Percentiles rank a stretch among this genome's conserved stretches.
Evolutionary conservation across 1,140 invertebrate species (phyloP).

Genomic region (Neuroterus valhalla): DNA sequence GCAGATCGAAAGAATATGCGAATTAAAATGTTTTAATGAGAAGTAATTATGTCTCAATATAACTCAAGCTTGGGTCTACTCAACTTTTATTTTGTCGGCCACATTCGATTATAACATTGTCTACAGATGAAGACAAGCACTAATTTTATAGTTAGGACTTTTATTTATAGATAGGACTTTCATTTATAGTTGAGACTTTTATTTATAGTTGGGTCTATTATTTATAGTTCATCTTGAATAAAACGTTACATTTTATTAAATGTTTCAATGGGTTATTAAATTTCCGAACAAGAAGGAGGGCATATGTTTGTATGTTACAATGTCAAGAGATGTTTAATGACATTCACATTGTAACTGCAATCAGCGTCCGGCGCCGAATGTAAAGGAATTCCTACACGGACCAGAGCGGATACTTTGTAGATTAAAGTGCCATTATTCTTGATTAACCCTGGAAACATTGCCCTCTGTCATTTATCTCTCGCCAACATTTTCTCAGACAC

Average conservation of each 20-base stretch:
- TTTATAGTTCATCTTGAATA: not conserved
- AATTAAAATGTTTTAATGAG: not conserved
- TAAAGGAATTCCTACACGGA: not conserved
- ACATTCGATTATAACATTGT: too few relatives aligned
- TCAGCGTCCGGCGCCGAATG: constrained; percentile 5
- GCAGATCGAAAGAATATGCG: not conserved
- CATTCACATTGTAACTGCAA: not conserved
- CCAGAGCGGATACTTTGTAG: constrained; percentile 9
- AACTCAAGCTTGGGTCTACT: too few relatives aligned
- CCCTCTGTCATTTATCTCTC: constrained; percentile 6
- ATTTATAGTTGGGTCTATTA: not conserved
- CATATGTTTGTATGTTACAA: not conserved
- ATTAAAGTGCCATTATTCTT: constrained; percentile 20
- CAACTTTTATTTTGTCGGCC: too few relatives aligned
- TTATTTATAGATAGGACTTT: too few relatives aligned
- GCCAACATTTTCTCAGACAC: constrained; percentile 24
- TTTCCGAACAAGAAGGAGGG: not conserved
- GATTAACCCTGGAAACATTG: constrained; percentile 18
- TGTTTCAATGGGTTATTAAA: not conserved
- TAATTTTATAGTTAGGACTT: not conserved
- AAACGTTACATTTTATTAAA: not conserved
- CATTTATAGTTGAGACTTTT: too few relatives aligned
- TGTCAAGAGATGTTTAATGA: not conserved
- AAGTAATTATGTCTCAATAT: too few relatives aligned
- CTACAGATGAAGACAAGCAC: too few relatives aligned